Base-by-base conservation (phyloP, 1,140 invertebrate species). In the Aphis gossypii region DNA sequence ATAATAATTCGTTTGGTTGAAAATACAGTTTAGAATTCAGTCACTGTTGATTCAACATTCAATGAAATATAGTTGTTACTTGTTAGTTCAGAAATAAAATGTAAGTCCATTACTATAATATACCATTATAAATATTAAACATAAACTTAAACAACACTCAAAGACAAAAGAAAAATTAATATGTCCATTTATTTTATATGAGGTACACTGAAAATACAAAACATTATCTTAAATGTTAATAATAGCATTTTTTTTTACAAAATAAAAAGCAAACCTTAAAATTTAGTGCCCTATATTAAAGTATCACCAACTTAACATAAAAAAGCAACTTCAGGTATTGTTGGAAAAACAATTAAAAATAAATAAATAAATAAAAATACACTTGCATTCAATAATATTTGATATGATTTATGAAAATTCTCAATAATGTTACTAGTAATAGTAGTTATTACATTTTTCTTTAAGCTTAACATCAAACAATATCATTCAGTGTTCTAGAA, bases 341-440 rank as follows among this genome's bases (percentile, higher is more conserved):
- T 84, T 23, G 9, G 46, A 7, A 48, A 54, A 46, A 51, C 21
- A 11, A 48, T 51, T 51, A 35, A 48, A n/a, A 87, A 48, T n/a
- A 88, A 35, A 35, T 14, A 44, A 35, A 25, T 41, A 30, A 87
- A 46, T 25, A 46, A 48, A 87, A 25, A 25, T 54, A 89, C 23
- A 23, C 21, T 6, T 38, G 56, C 4, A 60, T 90, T 6, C 11
- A 56, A 38, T 21, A 60, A 44, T 44, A 44, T 90, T 68, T 90
- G 89, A 90, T 90, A 90, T 90, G 89, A n/a, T 90, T 90, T 1
- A 90, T 44, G 3, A 68, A 90, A 41, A 90, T 68, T n/a, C 25
- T 68, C 30, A 68, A 20, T 20, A 68, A 20, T 90, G 14, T 5
- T 30, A 2, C 21, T 38, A 54, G 38, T 41, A 41, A 3, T 41